Conservation (phyloP, 64 coral and sea anemone species). For the Dendrophyllia cribrosa region DNA sequence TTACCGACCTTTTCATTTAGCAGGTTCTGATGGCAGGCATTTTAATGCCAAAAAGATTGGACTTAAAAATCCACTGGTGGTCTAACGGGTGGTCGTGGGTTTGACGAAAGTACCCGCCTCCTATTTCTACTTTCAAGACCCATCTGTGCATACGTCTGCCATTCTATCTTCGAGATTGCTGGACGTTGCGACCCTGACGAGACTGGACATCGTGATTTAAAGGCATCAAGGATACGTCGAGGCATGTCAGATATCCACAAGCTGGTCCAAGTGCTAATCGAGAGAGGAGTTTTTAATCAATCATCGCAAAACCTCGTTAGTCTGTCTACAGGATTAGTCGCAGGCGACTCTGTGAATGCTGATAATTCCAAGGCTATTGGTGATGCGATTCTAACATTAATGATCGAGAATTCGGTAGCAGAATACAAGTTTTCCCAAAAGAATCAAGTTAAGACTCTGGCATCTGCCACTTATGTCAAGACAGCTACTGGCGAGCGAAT, state of each 20-base stretch:
- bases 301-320: constrained; percentile 18
- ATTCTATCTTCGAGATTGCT: constrained; percentile 41
- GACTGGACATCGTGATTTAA: constrained; percentile 23
- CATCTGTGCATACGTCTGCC: constrained; percentile 10
- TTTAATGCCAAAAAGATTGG: no score
- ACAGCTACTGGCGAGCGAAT: constrained; percentile 6
- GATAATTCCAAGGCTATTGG: constrained; percentile 17
- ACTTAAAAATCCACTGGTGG: constrained; percentile 32
- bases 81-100: constrained; percentile 23
- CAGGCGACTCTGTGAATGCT: constrained; percentile 8
- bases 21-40: constrained; percentile 24
- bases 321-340: neutral
- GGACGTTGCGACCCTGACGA: neutral
- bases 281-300: constrained; percentile 9
- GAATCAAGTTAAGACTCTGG: constrained; percentile 42
- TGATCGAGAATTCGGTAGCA: neutral
- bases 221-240: neutral
- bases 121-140: constrained; percentile 20
- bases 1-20: constrained; percentile 42
- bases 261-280: constrained; percentile 27
- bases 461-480: constrained; percentile 9
- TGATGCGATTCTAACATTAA: neutral
- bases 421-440: constrained; percentile 32
- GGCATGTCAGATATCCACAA: constrained; percentile 59
- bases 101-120: constrained; percentile 27